Base-by-base conservation (phyloP, 2,113 vertebrate genomes). In the Cyphomyrus plagiostoma region DNA sequence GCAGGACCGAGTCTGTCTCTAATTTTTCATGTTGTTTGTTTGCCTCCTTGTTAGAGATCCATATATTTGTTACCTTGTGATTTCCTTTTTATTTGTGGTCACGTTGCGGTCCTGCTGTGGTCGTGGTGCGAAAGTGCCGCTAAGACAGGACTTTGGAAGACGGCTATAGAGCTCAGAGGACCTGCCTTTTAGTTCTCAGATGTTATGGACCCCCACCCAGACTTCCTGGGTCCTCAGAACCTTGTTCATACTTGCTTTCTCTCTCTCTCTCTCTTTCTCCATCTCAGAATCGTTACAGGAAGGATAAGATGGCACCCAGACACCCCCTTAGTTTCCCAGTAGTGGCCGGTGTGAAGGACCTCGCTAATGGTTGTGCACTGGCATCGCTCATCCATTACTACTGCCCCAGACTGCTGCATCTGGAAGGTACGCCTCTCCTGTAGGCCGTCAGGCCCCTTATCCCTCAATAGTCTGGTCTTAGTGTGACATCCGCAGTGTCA, bases 351-450 rank as follows among this genome's bases (percentile, higher is more conserved):
- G 92, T 97, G 88, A 96, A 97, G 94, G 97, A 98, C 92, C 94
- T 98, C 86, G 97, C 97, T 46, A 97, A 93, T 26, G 98, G 98
- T 15, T 97, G 96, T 2, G 98, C 97, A 0, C 89, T 98, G 88
- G 97, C 97, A 1, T 96, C 98, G 17, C 95, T 96, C 1, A 95
- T 98, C 90, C 97, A 98, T 93, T 96, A 96, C 92, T 98, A 98
- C 90, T 98, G 97, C 91, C 98, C 98, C 0, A 94, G 96, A 84
- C 93, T 97, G 56, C 91, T 98, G 48, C 94, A 96, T 87, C 95
- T 98, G 23, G 97, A 98, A 93, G 97, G 97, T 98, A 94, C 90
- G 90, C 66, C 30, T 56, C 82, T 46, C 30, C 82, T 9, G 26
- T 6, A 21, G 21, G 45, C 11, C 1, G 0, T 8, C 70, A 19